phyloP scores from a whole-genome alignment of 1,140 invertebrate genomes.

The Drosophila melanogaster region DNA sequence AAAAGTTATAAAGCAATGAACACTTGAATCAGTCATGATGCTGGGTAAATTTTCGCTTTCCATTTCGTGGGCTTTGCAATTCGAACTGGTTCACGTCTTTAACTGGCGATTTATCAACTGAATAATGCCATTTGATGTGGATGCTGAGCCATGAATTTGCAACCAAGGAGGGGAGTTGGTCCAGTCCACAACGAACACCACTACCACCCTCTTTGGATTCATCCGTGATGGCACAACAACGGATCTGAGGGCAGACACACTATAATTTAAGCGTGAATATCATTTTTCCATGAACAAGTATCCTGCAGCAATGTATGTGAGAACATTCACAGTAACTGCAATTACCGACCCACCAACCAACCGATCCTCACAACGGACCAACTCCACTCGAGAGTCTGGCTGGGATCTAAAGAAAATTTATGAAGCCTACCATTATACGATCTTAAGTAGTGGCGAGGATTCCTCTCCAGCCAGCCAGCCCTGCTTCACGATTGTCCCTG shows the following conservation, averaged over 20 bases:
- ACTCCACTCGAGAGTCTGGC: conserved; percentile 24
- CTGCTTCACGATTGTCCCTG: conserved; percentile 12
- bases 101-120: conserved; percentile 53
- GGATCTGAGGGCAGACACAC: conserved; percentile 64
- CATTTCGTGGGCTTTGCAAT: conserved; percentile 19
- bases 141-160: conserved; percentile 49
- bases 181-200: too few species aligned
- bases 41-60: conserved; percentile 31
- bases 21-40: not conserved
- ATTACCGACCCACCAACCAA: conserved; percentile 58
- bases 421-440: conserved; percentile 80
- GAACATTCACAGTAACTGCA: conserved; percentile 83
- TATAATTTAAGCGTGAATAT: conserved; percentile 83
- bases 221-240: conserved; percentile 32
- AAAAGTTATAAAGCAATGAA: not conserved
- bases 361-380: conserved; percentile 36
- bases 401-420: conserved; percentile 79
- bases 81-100: conserved; percentile 53
- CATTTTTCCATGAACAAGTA: conserved; percentile 83
- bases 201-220: conserved; percentile 3
- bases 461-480: conserved; percentile 8
- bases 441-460: conserved; percentile 66
- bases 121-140: conserved; percentile 55
- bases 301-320: conserved; percentile 80
- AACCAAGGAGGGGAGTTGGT: not conserved